Base-by-base conservation (phyloP, 2,888 invertebrate species). In the Quadroppia sp. region DNA sequence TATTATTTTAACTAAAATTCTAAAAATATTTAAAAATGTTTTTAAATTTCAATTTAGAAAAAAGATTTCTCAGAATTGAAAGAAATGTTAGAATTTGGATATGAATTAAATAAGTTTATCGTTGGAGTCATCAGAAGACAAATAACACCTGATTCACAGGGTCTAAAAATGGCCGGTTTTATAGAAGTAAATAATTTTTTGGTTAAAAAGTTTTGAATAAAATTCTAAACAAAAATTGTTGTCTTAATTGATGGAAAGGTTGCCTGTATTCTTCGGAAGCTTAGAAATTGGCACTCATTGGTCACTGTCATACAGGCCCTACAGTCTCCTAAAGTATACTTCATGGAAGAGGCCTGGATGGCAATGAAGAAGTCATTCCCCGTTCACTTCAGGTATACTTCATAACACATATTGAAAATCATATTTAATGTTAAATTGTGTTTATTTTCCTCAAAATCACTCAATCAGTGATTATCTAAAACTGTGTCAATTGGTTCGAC, bases 271-370 rank as follows among this genome's bases (percentile, higher is more conserved):
- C 42, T 74, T 4, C 23, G 74, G 32, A 74, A 61, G 23, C 56
- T 74, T 7, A 45, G 74, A 23, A 74, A 74, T 59, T 74, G 74
- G 74, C 53, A 74, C 45, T 74, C 74, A 20, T 56, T 74, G 42
- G 67, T 40, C 48, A 72, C n/a, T 15, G 36, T 72, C 28, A 59
- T 73, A 32, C 50, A 61, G 36, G 73, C 73, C 17, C 32, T 71
- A 23, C 75, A 73, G 67, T 71, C 71, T 6, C 75, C 61, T 23
- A 59, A 67, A 40, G 61, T 75, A 32, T 75, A 71, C 56, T 69
- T 67, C 25, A 61, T 75, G 64, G 71, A 64, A 53, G 53, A 23
- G 71, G 74, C 74, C 48, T 73, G 73, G 73, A 45, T 48, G 64
- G 28, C 30, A 2, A 15, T 56, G 28, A 70, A 71, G 36, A 50